A percentile compares a stretch with the other conserved stretches of the same genome.
Conservation (phyloP, 1,140 invertebrate species). For the Microplitis mediator region DNA sequence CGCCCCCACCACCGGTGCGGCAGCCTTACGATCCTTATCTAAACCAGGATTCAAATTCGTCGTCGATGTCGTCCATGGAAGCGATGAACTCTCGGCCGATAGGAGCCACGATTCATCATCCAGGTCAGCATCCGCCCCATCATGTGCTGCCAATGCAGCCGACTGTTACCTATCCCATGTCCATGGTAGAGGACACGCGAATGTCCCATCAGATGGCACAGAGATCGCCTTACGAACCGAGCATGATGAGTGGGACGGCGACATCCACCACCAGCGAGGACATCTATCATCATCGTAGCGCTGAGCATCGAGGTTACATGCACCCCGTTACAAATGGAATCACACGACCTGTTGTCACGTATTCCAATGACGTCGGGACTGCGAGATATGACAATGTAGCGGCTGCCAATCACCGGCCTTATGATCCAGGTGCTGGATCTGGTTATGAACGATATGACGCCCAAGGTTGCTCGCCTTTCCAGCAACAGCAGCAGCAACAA, state of each 20-base stretch:
- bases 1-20: constrained; percentile 58
- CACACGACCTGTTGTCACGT: constrained; percentile 68
- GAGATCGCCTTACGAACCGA: constrained; percentile 70
- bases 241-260: constrained; percentile 60
- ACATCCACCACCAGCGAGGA: constrained; percentile 54
- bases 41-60: constrained; percentile 75
- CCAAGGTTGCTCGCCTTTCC: constrained; percentile 63
- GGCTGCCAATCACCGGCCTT: constrained; percentile 66
- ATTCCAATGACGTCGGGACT: constrained; percentile 64
- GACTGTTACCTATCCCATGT: constrained; percentile 56
- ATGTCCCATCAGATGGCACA: constrained; percentile 66
- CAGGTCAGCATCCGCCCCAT: constrained; percentile 53
- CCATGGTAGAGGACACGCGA: constrained; percentile 59
- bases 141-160: constrained; percentile 59
- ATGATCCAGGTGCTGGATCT: constrained; percentile 67
- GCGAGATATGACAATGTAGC: constrained; percentile 67
- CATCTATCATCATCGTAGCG: constrained; percentile 55
- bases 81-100: constrained; percentile 65
- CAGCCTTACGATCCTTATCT: constrained; percentile 68
- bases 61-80: constrained; percentile 75
- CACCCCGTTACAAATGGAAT: constrained; percentile 56
- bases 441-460: constrained; percentile 78
- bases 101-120: constrained; percentile 55
- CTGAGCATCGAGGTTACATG: constrained; percentile 58
- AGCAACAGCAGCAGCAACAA: constrained; percentile 67